phyloP scores from a whole-genome alignment of 2,888 invertebrate genomes.

The Lottia scabra region DNA sequence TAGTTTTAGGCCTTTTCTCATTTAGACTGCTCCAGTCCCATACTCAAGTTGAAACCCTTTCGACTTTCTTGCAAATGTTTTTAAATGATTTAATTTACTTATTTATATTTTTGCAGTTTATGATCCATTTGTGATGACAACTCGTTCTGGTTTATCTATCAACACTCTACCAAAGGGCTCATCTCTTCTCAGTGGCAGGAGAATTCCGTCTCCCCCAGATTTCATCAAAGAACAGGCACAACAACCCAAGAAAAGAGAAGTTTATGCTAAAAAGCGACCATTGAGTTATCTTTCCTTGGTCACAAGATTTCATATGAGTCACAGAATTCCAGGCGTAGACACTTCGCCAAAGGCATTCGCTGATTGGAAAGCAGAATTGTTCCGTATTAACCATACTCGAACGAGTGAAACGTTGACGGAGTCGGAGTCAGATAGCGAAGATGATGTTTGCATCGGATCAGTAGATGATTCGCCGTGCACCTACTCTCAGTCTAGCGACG shows the following conservation, averaged over 20 bases:
- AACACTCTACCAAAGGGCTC: slow-evolving; percentile 35
- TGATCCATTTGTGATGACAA: slow-evolving; percentile 53
- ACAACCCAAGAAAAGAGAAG: slow-evolving; percentile 21
- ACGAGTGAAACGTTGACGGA: background rate
- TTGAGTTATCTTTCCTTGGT: slow-evolving; percentile 53
- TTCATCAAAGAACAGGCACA: background rate
- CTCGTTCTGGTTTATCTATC: slow-evolving; percentile 57
- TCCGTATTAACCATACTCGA: background rate
- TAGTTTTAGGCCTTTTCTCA: background rate
- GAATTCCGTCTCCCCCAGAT: background rate
- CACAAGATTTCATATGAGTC: slow-evolving; percentile 49
- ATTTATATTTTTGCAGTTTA: slow-evolving; percentile 38
- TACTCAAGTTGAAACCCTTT: too few species aligned
- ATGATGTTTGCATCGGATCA: background rate
- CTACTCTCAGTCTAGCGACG: background rate
- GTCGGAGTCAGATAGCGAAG: slow-evolving; percentile 1
- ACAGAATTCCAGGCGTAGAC: slow-evolving; percentile 41
- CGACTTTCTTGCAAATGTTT: background rate
- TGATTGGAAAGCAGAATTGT: slow-evolving; percentile 21
- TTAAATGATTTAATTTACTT: background rate
- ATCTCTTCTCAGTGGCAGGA: background rate
- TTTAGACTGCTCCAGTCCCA: too few species aligned
- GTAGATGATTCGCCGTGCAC: background rate
- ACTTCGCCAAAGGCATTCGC: slow-evolving; percentile 31
- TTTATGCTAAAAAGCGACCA: slow-evolving; percentile 36